Conservation (phyloP, 2,797 vertebrate genomes). For the Pangasius djambal region DNA sequence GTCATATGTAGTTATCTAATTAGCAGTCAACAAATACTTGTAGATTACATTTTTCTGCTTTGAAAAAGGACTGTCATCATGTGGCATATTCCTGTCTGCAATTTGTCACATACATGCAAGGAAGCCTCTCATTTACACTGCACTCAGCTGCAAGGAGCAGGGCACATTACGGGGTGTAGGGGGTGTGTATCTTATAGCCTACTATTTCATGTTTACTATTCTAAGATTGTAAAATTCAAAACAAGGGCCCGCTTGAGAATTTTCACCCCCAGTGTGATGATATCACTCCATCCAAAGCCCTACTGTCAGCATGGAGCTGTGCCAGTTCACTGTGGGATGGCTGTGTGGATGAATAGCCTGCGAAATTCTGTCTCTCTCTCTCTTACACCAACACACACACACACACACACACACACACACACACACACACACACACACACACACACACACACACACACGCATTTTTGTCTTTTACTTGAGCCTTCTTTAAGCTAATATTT, state of each 20-base stretch:
- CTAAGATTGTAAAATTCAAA: constrained; percentile 8
- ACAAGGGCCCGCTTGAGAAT: constrained; percentile 4
- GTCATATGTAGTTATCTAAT: background rate
- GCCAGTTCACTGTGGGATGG: constrained; percentile 30
- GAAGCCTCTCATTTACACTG: background rate
- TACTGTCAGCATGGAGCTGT: constrained; percentile 33
- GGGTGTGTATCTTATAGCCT: background rate
- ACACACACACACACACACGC: background rate
- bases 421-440: background rate
- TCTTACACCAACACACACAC: background rate
- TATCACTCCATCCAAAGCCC: background rate
- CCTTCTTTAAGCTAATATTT: constrained; percentile 1
- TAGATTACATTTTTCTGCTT: background rate
- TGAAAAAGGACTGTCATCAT: background rate
- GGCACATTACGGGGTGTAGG: background rate
- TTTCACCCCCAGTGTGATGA: constrained; percentile 7
- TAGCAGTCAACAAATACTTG: background rate
- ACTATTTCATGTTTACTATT: constrained; percentile 8
- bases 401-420: background rate
- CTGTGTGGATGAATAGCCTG: constrained; percentile 25
- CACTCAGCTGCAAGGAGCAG: background rate
- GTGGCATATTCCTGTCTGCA: background rate
- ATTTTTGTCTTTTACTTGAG: background rate
- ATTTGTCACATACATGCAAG: background rate
- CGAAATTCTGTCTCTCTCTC: background rate